Base-by-base conservation (phyloP, 1,140 invertebrate genomes). In the Cydia strobilella region DNA sequence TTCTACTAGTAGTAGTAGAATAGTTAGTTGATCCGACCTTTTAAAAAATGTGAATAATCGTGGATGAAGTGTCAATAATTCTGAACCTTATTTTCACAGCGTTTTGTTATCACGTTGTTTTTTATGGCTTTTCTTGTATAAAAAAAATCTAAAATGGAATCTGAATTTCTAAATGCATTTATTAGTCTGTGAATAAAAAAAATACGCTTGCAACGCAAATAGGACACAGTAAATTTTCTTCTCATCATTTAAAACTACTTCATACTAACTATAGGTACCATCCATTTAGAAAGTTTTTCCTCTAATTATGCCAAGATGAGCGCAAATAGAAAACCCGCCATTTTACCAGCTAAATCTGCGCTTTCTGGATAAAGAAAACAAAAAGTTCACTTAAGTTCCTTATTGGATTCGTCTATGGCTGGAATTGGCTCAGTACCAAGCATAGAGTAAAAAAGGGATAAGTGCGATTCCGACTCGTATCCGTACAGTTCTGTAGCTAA, bases 381-480 rank as follows among this genome's bases (percentile, higher is more conserved):
- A 66, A 66, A 66, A 15, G 31, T 39, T 69, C 35, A 69, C 65
- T 69, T 39, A 59, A 69, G 65, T 69, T 69, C 65, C 65, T 69
- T 69, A 69, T 69, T 69, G 35, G 65, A 69, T 69, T 69, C 65
- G 65, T 69, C 65, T 69, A 69, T 69, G 65, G 65, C 15, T 18
- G 27, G 18, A 69, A 1, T 69, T 69, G 65, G 65, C 65, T 69
- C 65, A 42, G 27, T 69, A 69, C 65, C 65, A 69, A 69, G n/a
- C 54, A 59, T 59, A 23, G 54, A 59, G 54, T 59, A 59, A 59
- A 59, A 54, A 59, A 59, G 6, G 20, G 54, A 0, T 12, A 23
- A 59, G 54, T 59, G 54, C 20, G 54, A 59, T 20, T 23, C 54
- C 6, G 20, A 23, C 9, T 59, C 7, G 54, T 12, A 7, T 23